Base-by-base conservation (phyloP, 2,888 invertebrate species). In the Heliconius sara region DNA sequence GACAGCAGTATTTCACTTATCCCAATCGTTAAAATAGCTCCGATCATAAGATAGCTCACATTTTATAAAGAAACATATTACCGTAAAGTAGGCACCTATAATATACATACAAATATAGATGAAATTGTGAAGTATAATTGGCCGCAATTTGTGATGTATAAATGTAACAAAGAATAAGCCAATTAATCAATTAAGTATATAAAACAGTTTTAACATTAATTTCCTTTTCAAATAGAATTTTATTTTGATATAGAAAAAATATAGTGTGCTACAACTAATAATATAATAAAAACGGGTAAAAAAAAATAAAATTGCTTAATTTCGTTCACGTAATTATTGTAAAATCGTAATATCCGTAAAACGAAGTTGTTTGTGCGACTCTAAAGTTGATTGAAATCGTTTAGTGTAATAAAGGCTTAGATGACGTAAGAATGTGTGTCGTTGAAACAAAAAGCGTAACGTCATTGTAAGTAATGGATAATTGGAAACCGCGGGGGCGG, bases 401-500 rank as follows among this genome's bases (percentile, higher is more conserved):
- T 95, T 94, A 94, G 79, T 86, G 88, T 93, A 93, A 94, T 94
- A 89, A 92, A 88, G 87, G 93, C 90, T 89, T 90, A 88, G 88
- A 88, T 90, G 88, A 88, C 88, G 89, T 88, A 86, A 88, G 85
- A 89, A 88, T 88, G 88, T 88, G 88, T 90, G 90, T 91, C 89
- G 87, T 88, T 83, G 84, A 82, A 86, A 84, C 84, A 88, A 90
- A 93, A 94, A 94, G 88, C 88, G 92, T 92, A 89, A 85, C 91
- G 94, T 95, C 95, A 95, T 94, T 89, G 91, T 86, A 88, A 84
- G 91, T 94, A 95, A 95, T 95, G 93, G 93, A 90, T 92, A 92
- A 94, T 91, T 90, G 91, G 88, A 89, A 88, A 88, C 87, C 86
- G 87, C 85, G 84, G 89, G 86, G 84, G 83, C 85, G 86, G 87